Base-by-base conservation (phyloP, 2,888 invertebrate genomes). In the Hydropsyche betteni region DNA sequence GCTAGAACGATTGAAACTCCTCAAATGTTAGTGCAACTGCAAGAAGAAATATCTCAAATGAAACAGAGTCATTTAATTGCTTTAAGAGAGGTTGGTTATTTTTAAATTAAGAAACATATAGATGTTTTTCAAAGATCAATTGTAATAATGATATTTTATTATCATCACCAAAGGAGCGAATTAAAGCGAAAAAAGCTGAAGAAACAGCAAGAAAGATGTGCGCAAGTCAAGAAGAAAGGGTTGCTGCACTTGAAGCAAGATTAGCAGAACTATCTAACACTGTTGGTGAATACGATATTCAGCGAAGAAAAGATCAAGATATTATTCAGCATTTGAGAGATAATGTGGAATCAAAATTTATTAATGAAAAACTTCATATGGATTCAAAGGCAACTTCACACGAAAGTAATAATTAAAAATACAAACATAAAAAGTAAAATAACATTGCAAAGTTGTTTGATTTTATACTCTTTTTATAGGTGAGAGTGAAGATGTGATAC, bases 231-330 rank as follows among this genome's bases (percentile, higher is more conserved):
- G 95, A 95, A 82, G 90, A 92, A 75, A 86, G 94, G 77, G 94
- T 95, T 0, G 91, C 92, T 0, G 88, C 91, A 69, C 86, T 96
- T 71, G 95, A 96, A 84, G 89, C 90, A 4, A 89, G 91, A 79
- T 83, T 95, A 16, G 93, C 94, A 0, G 95, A 96, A 81, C 84
- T 96, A 38, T 94, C 94, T 0, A 90, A 90, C 74, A 92, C 92
- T 0, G 91, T 95, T 3, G 95, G 94, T 0, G 90, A 89, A 77
- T 94, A 94, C 81, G 94, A 95, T 82, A 85, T 92, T 75, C 83
- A 91, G 7, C 85, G 93, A 2, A 89, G 92, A 72, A 89, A 90
- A 77, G 95, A 96, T 84, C 92, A 92, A 82, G 88, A 88, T 74
- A 89, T 90, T 14, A 94, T 95, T 81, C 90, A 91, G 78, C 90